Percentiles rank a stretch among this genome's conserved stretches.
Evolutionary conservation across 2,113 vertebrate species (phyloP).

Genomic region (Hypocryptadius cinnamomeus): DNA sequence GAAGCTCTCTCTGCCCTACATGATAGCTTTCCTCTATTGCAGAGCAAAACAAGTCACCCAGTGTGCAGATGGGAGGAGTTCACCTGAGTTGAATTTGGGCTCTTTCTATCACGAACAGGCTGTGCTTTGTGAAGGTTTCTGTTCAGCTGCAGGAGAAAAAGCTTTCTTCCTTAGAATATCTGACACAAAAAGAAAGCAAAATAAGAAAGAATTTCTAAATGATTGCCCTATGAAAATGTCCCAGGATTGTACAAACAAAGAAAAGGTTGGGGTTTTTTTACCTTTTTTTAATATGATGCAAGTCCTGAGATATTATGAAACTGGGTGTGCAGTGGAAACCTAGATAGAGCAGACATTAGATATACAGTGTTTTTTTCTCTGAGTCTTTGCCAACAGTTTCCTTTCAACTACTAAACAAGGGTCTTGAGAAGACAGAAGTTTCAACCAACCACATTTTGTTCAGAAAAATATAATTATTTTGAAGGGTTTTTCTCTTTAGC

Average conservation of each 20-base stretch:
- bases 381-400: neutral
- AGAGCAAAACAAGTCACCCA: conserved; percentile 29
- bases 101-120: neutral
- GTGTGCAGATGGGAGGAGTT: conserved; percentile 23
- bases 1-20: neutral
- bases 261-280: neutral
- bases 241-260: neutral
- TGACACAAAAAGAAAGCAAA: neutral
- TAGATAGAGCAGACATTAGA: neutral
- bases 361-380: neutral
- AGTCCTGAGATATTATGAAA: neutral
- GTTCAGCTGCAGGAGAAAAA: neutral
- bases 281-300: neutral
- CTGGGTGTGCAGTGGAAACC: neutral
- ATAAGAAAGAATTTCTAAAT: neutral
- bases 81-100: conserved; percentile 12
- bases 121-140: conserved; percentile 22
- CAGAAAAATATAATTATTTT: neutral
- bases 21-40: neutral
- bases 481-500: neutral
- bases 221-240: neutral
- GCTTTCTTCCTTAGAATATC: neutral
- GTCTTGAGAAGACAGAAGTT: neutral
- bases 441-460: neutral
- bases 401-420: neutral